Evolutionary conservation across 1,140 invertebrate species (phyloP).

Genomic region (Pogonus chalceus): DNA sequence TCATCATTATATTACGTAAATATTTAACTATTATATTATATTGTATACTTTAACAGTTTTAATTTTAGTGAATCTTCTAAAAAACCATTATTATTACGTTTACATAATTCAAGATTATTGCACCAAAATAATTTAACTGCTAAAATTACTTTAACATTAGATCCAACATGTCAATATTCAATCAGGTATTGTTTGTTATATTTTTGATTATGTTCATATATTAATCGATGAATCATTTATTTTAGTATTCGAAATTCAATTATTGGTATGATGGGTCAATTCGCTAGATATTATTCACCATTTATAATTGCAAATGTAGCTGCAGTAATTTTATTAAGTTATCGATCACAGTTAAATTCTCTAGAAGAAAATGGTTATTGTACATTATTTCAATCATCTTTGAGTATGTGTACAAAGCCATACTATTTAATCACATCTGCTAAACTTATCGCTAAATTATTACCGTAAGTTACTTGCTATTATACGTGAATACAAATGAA

Average conservation of each 20-base stretch:
- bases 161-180: slow-evolving; percentile 47
- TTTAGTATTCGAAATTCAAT: slow-evolving; percentile 30
- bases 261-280: slow-evolving; percentile 29
- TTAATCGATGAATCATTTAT: slow-evolving; percentile 11
- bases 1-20: slow-evolving; percentile 49
- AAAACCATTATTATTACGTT: slow-evolving; percentile 39
- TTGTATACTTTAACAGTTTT: slow-evolving; percentile 14
- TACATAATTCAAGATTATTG: slow-evolving; percentile 35
- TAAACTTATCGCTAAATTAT: slow-evolving; percentile 22
- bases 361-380: slow-evolving; percentile 23
- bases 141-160: slow-evolving; percentile 41
- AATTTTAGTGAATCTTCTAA: slow-evolving; percentile 37
- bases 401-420: slow-evolving; percentile 34
- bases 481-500: neutral
- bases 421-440: slow-evolving; percentile 34
- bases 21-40: slow-evolving; percentile 14
- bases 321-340: slow-evolving; percentile 33
- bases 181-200: slow-evolving; percentile 36
- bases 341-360: slow-evolving; percentile 31
- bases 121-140: slow-evolving; percentile 31
- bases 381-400: slow-evolving; percentile 33
- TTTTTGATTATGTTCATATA: slow-evolving; percentile 6
- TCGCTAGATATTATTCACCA: slow-evolving; percentile 34
- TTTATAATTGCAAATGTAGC: slow-evolving; percentile 34
- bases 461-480: slow-evolving; percentile 23